Evolutionary conservation across 2,113 vertebrate genomes (phyloP).

Genomic region (Nibea albiflora): DNA sequence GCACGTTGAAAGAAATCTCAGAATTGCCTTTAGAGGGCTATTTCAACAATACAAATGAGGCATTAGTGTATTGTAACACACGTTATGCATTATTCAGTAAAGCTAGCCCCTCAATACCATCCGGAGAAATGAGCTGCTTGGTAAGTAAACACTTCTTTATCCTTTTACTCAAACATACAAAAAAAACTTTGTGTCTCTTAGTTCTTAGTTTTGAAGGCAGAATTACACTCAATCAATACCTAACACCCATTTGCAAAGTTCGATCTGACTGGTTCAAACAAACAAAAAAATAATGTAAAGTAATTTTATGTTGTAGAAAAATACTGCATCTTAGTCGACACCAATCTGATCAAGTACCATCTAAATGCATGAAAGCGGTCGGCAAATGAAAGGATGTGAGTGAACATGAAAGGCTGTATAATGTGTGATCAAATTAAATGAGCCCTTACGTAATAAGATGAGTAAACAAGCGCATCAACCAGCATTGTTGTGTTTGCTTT

Average conservation of each 20-base stretch:
- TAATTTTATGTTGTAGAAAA: constrained; percentile 12
- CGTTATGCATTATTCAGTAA: background rate
- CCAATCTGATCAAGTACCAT: constrained; percentile 24
- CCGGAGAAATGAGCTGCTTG: background rate
- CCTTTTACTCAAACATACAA: background rate
- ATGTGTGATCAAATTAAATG: constrained; percentile 46
- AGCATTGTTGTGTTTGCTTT: constrained; percentile 29
- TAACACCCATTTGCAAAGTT: constrained; percentile 11
- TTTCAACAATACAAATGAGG: background rate
- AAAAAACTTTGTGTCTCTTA: background rate
- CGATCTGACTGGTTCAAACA: background rate
- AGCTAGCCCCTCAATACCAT: background rate
- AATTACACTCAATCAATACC: background rate
- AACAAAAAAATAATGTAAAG: background rate
- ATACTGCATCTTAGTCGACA: background rate
- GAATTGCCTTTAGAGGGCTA: no score
- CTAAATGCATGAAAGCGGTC: background rate
- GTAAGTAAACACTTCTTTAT: background rate
- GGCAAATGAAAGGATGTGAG: constrained; percentile 4
- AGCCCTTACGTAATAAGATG: constrained; percentile 21
- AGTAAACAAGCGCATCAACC: constrained; percentile 15
- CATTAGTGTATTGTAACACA: background rate
- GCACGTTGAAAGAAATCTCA: no score
- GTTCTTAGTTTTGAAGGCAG: background rate
- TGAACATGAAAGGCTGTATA: constrained; percentile 33